Evolutionary conservation across 2,797 vertebrate species (phyloP).

Genomic region (Benthosema pterotum): DNA sequence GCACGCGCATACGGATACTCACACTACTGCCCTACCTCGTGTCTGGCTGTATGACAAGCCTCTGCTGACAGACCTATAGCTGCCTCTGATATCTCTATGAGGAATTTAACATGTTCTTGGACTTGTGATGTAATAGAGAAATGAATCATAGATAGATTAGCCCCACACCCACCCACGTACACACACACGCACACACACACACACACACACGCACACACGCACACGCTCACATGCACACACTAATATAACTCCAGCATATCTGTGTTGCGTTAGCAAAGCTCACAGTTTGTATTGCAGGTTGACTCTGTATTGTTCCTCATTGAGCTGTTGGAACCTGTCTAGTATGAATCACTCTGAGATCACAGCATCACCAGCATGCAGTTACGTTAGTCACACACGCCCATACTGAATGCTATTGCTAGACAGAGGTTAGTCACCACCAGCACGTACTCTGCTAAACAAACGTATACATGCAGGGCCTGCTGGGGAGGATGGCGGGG

Average conservation of each 20-base stretch:
- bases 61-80: conserved; percentile 5
- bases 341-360: conserved; percentile 52
- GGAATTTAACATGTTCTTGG: conserved; percentile 15
- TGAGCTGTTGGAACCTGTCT: conserved; percentile 56
- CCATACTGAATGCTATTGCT: no score
- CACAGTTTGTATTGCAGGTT: conserved; percentile 9
- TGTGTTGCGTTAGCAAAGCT: conserved; percentile 1
- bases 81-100: conserved; percentile 15
- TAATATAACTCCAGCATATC: background rate
- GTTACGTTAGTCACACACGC: background rate
- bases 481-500: no score
- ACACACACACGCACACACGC: background rate
- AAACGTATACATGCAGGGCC: no score
- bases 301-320: conserved; percentile 28
- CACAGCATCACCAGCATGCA: conserved; percentile 31
- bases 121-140: conserved; percentile 11
- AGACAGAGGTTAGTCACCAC: no score
- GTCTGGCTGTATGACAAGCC: background rate
- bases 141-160: background rate
- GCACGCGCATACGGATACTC: background rate
- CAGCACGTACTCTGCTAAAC: no score
- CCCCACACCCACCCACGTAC: background rate
- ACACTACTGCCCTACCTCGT: background rate
- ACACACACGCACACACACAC: background rate
- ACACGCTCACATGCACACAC: background rate